Evolutionary conservation across 2,888 invertebrate species (phyloP).

Genomic region (Leptothorax acervorum): DNA sequence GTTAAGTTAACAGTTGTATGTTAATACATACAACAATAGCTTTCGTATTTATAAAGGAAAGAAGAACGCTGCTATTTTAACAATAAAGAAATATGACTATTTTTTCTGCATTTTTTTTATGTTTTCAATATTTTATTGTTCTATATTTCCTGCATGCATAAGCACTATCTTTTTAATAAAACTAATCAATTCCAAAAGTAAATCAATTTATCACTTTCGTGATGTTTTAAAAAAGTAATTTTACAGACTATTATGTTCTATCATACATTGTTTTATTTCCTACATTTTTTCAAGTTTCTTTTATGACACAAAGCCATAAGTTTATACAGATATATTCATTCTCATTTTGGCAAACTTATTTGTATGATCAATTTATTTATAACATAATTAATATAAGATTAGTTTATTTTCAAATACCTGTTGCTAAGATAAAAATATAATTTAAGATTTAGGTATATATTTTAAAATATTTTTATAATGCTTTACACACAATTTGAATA

Average conservation of each 20-base stretch:
- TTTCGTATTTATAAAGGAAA: slow-evolving; percentile 69
- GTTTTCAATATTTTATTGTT: not conserved
- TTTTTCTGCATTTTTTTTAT: slow-evolving; percentile 39
- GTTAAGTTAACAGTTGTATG: too few relatives aligned
- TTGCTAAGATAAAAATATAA: not conserved
- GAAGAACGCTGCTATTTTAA: slow-evolving; percentile 56
- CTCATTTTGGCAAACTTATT: not conserved
- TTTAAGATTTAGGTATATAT: not conserved
- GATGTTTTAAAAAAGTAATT: not conserved
- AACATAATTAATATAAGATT: not conserved
- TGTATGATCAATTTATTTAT: not conserved
- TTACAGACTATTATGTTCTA: not conserved
- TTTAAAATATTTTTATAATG: not conserved
- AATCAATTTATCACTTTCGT: not conserved
- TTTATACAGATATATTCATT: not conserved
- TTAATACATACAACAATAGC: slow-evolving; percentile 28
- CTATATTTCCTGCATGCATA: not conserved
- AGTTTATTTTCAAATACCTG: not conserved
- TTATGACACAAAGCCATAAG: not conserved
- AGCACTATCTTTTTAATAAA: not conserved
- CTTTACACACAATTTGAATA: slow-evolving; percentile 59
- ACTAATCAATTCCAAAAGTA: not conserved
- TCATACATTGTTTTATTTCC: not conserved
- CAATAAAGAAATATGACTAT: slow-evolving; percentile 54
- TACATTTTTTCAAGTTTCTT: not conserved